Conservation (phyloP, 2,797 vertebrate species). For the Danio kyathit region DNA sequence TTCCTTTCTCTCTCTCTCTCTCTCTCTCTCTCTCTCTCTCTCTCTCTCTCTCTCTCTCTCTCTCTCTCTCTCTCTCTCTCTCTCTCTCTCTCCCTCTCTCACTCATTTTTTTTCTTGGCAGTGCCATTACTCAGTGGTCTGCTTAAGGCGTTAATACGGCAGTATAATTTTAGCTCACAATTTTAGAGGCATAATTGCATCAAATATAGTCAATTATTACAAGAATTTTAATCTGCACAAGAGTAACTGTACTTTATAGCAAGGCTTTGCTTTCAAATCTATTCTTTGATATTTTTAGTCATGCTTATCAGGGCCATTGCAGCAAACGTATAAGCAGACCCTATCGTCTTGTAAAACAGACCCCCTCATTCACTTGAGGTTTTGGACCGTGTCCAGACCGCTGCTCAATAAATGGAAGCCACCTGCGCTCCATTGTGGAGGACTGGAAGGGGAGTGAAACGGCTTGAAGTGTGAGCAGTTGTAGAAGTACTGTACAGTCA, state of each 20-base stretch:
- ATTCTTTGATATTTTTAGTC: slow-evolving; percentile 1
- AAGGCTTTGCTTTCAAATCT: background rate
- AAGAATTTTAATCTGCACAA: background rate
- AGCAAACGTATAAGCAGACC: slow-evolving; percentile 28
- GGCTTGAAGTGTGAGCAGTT: slow-evolving; percentile 47
- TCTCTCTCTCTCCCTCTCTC: background rate
- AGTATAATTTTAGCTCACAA: slow-evolving; percentile 31
- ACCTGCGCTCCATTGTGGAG: slow-evolving; percentile 47
- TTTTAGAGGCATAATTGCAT: slow-evolving; percentile 23
- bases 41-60: background rate
- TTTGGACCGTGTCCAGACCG: slow-evolving; percentile 21
- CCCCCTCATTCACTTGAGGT: slow-evolving; percentile 10
- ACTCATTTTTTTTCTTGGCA: slow-evolving; percentile 35
- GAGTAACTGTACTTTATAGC: background rate
- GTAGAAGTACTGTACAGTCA: slow-evolving; percentile 57
- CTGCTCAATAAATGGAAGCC: slow-evolving; percentile 57
- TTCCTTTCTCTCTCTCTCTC: slow-evolving; percentile 15
- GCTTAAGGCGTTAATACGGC: background rate
- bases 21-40: background rate
- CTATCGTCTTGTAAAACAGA: slow-evolving; percentile 12
- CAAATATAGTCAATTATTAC: background rate
- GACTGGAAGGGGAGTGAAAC: slow-evolving; percentile 1
- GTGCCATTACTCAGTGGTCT: slow-evolving; percentile 20
- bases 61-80: background rate
- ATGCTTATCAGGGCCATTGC: background rate